Evolutionary conservation across 2,797 vertebrate genomes (phyloP).

Genomic region (Lophius americanus): DNA sequence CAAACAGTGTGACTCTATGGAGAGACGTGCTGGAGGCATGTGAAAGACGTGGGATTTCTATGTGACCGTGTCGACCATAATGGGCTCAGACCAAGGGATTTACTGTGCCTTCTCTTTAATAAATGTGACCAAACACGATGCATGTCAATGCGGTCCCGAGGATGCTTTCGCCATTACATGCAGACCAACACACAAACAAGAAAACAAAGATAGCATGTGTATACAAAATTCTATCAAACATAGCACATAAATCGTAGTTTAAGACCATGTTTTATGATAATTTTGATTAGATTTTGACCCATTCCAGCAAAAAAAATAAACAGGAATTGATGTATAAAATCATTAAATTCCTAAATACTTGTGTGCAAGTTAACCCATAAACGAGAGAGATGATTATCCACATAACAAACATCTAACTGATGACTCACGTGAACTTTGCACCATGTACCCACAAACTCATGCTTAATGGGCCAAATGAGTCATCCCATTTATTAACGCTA

Average conservation of each 20-base stretch:
- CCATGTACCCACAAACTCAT: too few species aligned
- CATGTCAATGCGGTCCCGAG: slow-evolving; percentile 60
- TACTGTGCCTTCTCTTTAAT: slow-evolving; percentile 74
- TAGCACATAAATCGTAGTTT: neutral
- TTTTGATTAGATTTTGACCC: neutral
- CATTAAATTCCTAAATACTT: neutral
- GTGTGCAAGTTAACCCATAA: neutral
- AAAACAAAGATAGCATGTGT: neutral
- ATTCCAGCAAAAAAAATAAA: neutral
- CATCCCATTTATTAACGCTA: neutral
- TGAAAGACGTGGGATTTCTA: slow-evolving; percentile 70
- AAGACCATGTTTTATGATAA: neutral
- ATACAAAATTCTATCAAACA: neutral
- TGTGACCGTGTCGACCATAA: slow-evolving; percentile 55
- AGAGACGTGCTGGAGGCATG: slow-evolving; percentile 54
- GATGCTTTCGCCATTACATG: slow-evolving; percentile 51
- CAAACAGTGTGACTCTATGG: slow-evolving; percentile 62
- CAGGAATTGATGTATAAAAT: neutral
- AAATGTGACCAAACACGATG: slow-evolving; percentile 70
- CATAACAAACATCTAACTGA: neutral
- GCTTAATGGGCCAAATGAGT: neutral
- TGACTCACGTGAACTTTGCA: too few species aligned
- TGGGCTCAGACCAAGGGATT: slow-evolving; percentile 68
- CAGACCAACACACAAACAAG: slow-evolving; percentile 20
- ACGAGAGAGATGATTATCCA: neutral